Base-by-base conservation (phyloP, 2,797 vertebrate species). In the Synaphobranchus kaupii region DNA sequence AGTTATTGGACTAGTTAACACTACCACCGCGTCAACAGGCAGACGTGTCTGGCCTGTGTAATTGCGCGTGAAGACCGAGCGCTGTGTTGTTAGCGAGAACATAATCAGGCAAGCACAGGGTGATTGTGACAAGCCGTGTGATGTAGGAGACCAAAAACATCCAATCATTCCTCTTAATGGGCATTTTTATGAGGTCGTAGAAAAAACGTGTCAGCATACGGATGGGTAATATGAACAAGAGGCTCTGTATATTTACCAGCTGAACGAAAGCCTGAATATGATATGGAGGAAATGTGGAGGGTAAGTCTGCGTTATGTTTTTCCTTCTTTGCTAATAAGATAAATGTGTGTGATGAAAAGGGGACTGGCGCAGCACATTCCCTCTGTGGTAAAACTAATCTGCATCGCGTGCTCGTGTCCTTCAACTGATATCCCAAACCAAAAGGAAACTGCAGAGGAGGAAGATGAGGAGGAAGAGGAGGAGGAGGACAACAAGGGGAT, bases 301-400 rank as follows among this genome's bases (percentile, higher is more conserved):
- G 52, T 88, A 86, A 25, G 63, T 39, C 20, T 66, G 63, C 83
- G 56, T 68, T 66, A 88, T 15, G 3, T 86, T 90, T 90, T 76
- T 85, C 66, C 25, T 83, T 76, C n/a, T 66, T 88, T 86, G 85
- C 88, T 89, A 87, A 83, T 86, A 84, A 90, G 86, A 87, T 85
- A 90, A 89, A 90, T 68, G 88, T 84, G 86, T 84, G 82, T 87
- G 88, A 90, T 82, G 85, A 50, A 71, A 44, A 73, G 66, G n/a
- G 22, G 76, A 60, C 39, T 56, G 39, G 86, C 82, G 86, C 63
- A 85, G 56, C 82, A 86, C 58, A 87, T 85, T 80, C 44, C 60
- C 25, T 48, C 83, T 60, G 54, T 71, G 63, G 84, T 28, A 22
- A 71, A 82, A 52, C 82, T 89, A 90, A 89, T 91, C 88, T 88